A percentile compares a stretch with the other conserved stretches of the same genome.
Evolutionary conservation across 2,113 vertebrate genomes (phyloP).

Genomic region (Setophaga kirtlandii): DNA sequence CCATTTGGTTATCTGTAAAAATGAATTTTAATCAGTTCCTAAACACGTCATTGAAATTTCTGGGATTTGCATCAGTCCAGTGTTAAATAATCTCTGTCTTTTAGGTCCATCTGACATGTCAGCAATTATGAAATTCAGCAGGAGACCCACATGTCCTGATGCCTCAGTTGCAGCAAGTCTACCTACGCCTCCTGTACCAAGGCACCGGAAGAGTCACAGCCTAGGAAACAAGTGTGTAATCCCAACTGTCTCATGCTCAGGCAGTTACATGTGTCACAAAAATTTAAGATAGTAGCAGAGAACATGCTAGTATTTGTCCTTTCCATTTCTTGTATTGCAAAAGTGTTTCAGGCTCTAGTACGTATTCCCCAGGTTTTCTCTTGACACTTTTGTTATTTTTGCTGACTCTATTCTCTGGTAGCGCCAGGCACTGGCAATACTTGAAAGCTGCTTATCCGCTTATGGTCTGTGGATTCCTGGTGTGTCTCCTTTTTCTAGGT

Average conservation of each 20-base stretch:
- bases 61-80: not conserved
- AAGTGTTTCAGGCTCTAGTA: not conserved
- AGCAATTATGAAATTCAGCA: constrained; percentile 81
- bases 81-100: constrained; percentile 50
- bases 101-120: constrained; percentile 85
- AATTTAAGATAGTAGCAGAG: not conserved
- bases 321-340: not conserved
- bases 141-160: constrained; percentile 92
- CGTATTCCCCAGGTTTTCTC: not conserved
- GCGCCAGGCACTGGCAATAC: not conserved
- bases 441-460: not conserved
- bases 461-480: not conserved
- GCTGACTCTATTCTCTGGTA: not conserved
- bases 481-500: not conserved
- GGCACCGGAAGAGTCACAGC: constrained; percentile 96
- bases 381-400: not conserved
- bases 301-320: not conserved
- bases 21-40: not conserved
- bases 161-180: constrained; percentile 86
- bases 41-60: not conserved
- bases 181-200: constrained; percentile 87
- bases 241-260: not conserved
- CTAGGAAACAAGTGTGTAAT: constrained; percentile 92
- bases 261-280: not conserved
- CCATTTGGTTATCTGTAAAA: not conserved